Conservation (phyloP, 2,888 invertebrate species). For the Tineola bisselliella region DNA sequence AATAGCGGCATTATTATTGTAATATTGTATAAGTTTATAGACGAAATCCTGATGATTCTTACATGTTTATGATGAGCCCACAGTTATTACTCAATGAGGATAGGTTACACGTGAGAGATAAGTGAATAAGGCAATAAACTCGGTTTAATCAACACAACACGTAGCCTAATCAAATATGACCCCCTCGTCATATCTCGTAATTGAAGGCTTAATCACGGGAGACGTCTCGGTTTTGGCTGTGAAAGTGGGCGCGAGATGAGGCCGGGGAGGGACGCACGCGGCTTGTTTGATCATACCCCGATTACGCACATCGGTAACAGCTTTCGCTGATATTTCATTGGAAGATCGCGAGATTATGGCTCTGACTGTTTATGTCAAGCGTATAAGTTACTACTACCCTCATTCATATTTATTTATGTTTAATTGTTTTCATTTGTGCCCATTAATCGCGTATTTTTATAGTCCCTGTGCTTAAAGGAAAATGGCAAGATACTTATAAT, state of each 20-base stretch:
- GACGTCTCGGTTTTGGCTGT: constrained; percentile 30
- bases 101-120: constrained; percentile 31
- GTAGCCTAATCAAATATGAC: constrained; percentile 65
- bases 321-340: constrained; percentile 24
- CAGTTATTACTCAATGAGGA: constrained; percentile 16
- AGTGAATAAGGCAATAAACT: constrained; percentile 63
- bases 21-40: not conserved
- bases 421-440: not conserved
- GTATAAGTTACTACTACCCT: not conserved
- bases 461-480: no score
- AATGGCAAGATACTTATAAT: no score
- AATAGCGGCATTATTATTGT: no score
- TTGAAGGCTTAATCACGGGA: constrained; percentile 63
- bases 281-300: constrained; percentile 51
- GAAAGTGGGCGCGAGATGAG: constrained; percentile 20
- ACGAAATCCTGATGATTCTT: not conserved
- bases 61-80: not conserved
- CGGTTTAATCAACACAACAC: constrained; percentile 64
- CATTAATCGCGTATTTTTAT: no score
- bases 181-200: constrained; percentile 61
- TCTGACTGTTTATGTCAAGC: not conserved
- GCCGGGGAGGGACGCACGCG: constrained; percentile 26
- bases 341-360: constrained; percentile 19
- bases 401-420: not conserved
- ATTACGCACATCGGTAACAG: constrained; percentile 38